phyloP scores from a whole-genome alignment of 1,140 invertebrate species.

The Druon quercuslanigerum region DNA sequence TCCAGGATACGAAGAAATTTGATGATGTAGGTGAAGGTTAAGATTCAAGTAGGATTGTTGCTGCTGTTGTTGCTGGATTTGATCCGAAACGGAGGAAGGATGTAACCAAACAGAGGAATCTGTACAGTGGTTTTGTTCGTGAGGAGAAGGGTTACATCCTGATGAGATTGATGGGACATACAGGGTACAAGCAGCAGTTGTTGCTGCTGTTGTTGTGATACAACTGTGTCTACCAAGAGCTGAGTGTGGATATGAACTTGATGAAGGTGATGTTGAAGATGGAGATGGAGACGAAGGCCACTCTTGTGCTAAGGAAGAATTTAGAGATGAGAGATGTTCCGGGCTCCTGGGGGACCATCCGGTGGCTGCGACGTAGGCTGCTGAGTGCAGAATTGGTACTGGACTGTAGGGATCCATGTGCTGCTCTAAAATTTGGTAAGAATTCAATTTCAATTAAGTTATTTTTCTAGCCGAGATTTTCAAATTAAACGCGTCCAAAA shows the following conservation, averaged over 20 bases:
- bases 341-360: constrained; percentile 72
- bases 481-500: too few relatives aligned
- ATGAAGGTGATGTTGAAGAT: constrained; percentile 65
- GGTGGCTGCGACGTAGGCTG: constrained; percentile 67
- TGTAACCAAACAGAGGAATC: constrained; percentile 70
- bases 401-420: constrained; percentile 68
- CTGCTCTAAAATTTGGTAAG: constrained; percentile 58
- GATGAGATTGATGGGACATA: constrained; percentile 65
- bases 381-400: constrained; percentile 71
- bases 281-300: constrained; percentile 70
- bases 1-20: constrained; percentile 62
- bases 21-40: constrained; percentile 72
- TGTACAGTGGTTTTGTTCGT: constrained; percentile 61
- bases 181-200: constrained; percentile 62
- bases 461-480: too few relatives aligned
- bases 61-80: constrained; percentile 66
- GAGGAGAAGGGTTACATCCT: constrained; percentile 49
- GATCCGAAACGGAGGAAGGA: constrained; percentile 59
- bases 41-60: constrained; percentile 71
- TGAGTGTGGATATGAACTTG: constrained; percentile 54
- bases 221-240: constrained; percentile 55
- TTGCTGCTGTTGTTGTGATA: constrained; percentile 44
- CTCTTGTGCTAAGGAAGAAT: constrained; percentile 61
- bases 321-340: constrained; percentile 61
- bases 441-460: not conserved